Evolutionary conservation across 1,140 invertebrate genomes (phyloP), one percentile per base, ranked within the genome.

Genomic region (Drosophila ficusphila): DNA sequence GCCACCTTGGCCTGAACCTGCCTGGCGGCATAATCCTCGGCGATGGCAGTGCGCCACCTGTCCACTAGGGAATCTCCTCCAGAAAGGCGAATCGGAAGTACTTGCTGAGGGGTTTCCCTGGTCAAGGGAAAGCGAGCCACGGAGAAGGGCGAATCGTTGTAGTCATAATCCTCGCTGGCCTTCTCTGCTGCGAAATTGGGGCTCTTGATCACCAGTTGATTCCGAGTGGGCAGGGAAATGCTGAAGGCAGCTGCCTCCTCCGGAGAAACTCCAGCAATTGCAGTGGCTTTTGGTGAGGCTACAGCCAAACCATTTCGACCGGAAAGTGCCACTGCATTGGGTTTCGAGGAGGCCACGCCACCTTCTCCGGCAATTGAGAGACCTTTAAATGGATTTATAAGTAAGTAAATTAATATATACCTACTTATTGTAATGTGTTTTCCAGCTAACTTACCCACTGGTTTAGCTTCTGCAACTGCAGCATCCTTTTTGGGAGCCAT

Each of bases 381-480:
- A 79, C 93, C 93, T 94, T 23, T 0, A 1, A 19, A 38, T 5
- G 3, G 0, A 1, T 0, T 18, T 9, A 2, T 0, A 11, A 25
- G 19, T 7, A 7, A 25, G 18, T 12, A 14, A 2, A 4, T n/a
- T 33, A n/a, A 14, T 0, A 1, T 19, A 9, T 9, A 1, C 1
- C 16, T 18, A n/a, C n/a, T n/a, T n/a, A n/a, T n/a, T 3, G 6
- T 25, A 9, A n/a, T 18, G 9, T 25, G n/a, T 2, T 12, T n/a
- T 8, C n/a, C n/a, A 14, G 2, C 8, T 2, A 0, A 62, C 89
- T 65, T 21, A 91, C 95, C 95, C 29, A 95, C 92, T 48, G 95
- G 95, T 81, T 95, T 95, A 1, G 95, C 95, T 90, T 96, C 95
- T 46, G 95, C 95, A 33, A 96, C 93, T 0, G 93, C 93, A 7